A percentile compares a stretch with the other conserved stretches of the same genome.
phyloP scores from a whole-genome alignment of 2,113 vertebrate genomes.

The Lophotis ruficrista region DNA sequence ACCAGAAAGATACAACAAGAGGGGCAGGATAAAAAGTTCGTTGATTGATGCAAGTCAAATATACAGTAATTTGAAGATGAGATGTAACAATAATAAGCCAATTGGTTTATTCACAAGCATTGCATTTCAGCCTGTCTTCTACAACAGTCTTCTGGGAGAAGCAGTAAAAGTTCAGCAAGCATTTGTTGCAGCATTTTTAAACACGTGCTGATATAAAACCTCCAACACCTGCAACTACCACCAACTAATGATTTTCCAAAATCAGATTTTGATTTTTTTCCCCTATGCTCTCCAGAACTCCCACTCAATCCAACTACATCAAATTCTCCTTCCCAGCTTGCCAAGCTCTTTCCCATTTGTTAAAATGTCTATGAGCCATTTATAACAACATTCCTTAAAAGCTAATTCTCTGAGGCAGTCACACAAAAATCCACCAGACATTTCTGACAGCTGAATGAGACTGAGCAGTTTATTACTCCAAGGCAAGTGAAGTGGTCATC shows the following conservation, averaged over 20 bases:
- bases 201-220: not conserved
- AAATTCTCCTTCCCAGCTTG: not conserved
- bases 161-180: not conserved
- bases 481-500: not conserved
- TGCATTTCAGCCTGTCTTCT: not conserved
- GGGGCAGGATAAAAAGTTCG: not conserved
- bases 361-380: not conserved
- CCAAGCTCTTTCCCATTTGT: not conserved
- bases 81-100: not conserved
- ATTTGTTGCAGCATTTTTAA: not conserved
- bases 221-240: not conserved
- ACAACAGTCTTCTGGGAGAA: not conserved
- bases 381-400: not conserved
- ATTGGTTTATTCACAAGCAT: not conserved
- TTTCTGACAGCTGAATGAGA: not conserved
- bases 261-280: not conserved
- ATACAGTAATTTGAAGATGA: not conserved
- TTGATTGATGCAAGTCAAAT: not conserved
- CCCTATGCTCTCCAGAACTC: not conserved
- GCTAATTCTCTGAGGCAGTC: not conserved
- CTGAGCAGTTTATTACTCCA: not conserved
- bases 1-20: not conserved
- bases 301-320: not conserved
- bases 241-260: not conserved
- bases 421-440: not conserved